A percentile compares a stretch with the other conserved stretches of the same genome.
Conservation (phyloP, 1,140 invertebrate species). For the Leptopilina boulardi region DNA sequence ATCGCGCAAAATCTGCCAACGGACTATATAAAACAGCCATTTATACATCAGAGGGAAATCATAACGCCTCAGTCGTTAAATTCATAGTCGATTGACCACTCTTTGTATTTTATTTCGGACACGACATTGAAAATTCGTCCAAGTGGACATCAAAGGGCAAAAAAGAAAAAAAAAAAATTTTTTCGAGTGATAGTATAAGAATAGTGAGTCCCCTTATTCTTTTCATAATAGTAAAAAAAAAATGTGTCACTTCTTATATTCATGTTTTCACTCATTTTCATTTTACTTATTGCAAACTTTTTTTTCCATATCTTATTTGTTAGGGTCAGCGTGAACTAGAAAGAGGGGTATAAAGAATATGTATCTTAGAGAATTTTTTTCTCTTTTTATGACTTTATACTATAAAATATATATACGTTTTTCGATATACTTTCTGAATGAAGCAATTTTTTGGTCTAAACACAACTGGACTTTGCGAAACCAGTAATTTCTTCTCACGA, state of each 20-base stretch:
- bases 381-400: neutral
- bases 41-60: neutral
- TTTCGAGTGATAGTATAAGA: neutral
- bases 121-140: conserved; percentile 23
- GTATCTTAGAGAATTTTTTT: neutral
- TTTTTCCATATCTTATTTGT: conserved; percentile 1
- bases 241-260: neutral
- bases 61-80: conserved; percentile 20
- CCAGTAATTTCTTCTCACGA: conserved; percentile 17
- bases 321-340: neutral
- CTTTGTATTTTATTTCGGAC: conserved; percentile 20
- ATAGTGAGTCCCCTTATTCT: neutral
- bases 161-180: neutral
- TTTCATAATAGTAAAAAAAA: neutral
- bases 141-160: neutral
- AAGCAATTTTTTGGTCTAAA: neutral
- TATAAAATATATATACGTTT: no score
- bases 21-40: conserved; percentile 11
- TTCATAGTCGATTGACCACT: conserved; percentile 23
- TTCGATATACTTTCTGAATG: neutral
- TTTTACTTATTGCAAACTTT: neutral
- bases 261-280: conserved; percentile 11
- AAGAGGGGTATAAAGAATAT: neutral
- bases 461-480: neutral
- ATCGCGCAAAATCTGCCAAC: neutral